A percentile compares a stretch with the other conserved stretches of the same genome.
Evolutionary conservation across 2,888 invertebrate genomes (phyloP).

Genomic region (Tenthredo livida): DNA sequence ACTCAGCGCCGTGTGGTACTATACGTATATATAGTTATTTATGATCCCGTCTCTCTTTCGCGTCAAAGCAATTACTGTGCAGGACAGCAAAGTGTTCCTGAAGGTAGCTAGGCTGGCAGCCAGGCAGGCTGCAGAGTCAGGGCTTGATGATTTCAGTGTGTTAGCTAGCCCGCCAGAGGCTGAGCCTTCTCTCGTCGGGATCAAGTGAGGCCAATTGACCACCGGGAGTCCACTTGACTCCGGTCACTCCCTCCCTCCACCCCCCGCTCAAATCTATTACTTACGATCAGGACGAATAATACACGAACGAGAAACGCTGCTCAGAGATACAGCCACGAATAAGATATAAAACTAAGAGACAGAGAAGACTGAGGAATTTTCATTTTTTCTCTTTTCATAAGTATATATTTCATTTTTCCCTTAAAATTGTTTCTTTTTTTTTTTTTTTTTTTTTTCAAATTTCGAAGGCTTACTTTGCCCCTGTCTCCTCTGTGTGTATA

Average conservation of each 20-base stretch:
- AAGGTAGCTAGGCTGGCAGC: background rate
- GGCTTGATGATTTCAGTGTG: conserved; percentile 17
- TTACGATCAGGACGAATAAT: conserved; percentile 41
- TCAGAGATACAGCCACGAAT: background rate
- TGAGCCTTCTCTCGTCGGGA: conserved; percentile 44
- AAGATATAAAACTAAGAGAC: background rate
- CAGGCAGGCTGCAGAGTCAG: background rate
- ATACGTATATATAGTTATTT: background rate
- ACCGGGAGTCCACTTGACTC: conserved; percentile 55
- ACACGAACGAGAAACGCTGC: background rate
- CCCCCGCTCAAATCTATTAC: conserved; percentile 53
- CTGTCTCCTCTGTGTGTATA: background rate
- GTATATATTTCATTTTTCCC: background rate
- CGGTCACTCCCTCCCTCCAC: background rate
- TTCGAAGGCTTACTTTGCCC: background rate
- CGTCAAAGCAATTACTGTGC: conserved; percentile 44
- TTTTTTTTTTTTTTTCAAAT: background rate
- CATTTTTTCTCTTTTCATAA: background rate
- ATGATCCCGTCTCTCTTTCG: conserved; percentile 16
- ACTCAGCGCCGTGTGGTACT: background rate
- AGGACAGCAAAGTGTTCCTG: conserved; percentile 31
- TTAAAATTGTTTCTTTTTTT: too few relatives aligned
- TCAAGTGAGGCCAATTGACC: conserved; percentile 54
- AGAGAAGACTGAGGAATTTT: background rate
- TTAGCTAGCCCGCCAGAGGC: conserved; percentile 5